Evolutionary conservation across 1,140 invertebrate species (phyloP).

Genomic region (Scaptomyza pallida): DNA sequence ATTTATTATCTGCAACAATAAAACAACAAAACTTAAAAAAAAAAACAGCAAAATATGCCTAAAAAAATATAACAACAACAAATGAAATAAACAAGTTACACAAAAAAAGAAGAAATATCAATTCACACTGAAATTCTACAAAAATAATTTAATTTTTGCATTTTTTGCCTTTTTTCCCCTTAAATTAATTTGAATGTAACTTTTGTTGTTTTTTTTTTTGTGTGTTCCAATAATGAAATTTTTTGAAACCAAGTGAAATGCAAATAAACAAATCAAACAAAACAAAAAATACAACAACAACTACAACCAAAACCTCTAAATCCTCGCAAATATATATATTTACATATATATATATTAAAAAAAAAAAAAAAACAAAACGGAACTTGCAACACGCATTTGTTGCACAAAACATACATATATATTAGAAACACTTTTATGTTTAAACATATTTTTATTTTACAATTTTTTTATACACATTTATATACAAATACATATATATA

Average conservation of each 20-base stretch:
- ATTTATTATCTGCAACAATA: conserved; percentile 70
- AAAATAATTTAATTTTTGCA: too few species aligned
- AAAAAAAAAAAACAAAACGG: conserved; percentile 29
- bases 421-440: conserved; percentile 56
- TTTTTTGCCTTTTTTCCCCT: conserved; percentile 58
- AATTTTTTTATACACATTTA: conserved; percentile 44
- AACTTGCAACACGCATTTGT: conserved; percentile 6
- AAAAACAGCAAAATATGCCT: conserved; percentile 17
- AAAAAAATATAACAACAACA: conserved; percentile 17
- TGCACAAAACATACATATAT: too few species aligned
- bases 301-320: conserved; percentile 72
- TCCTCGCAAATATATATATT: conserved; percentile 60
- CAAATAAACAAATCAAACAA: conserved; percentile 43
- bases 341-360: conserved; percentile 14
- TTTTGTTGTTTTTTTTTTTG: conserved; percentile 23
- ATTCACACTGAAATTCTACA: too few species aligned
- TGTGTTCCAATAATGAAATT: conserved; percentile 2
- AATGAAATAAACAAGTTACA: conserved; percentile 4
- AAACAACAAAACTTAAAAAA: conserved; percentile 35
- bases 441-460: conserved; percentile 52
- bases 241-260: conserved; percentile 32
- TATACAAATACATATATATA: conserved; percentile 28
- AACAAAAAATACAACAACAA: conserved; percentile 49
- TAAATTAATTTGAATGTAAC: conserved; percentile 41
- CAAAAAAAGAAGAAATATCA: too few species aligned